Percentiles rank a stretch among this genome's conserved stretches.
Conservation (phyloP, 2,797 vertebrate genomes). For the Mionectes olivaceus region DNA sequence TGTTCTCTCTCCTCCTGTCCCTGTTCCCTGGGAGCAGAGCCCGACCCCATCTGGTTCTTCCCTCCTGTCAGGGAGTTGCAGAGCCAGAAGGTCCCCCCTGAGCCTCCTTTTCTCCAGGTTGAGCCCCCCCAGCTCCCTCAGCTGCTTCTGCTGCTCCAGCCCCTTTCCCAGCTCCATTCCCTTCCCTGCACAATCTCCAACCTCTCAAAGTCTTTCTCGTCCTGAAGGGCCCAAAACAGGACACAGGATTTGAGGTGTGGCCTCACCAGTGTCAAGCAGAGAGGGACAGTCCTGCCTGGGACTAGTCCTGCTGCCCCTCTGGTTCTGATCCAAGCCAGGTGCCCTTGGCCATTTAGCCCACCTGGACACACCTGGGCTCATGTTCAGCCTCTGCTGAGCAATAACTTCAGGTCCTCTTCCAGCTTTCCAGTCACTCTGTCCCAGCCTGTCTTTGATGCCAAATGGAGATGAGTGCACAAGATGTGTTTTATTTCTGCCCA, state of each 20-base stretch:
- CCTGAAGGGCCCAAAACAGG: not conserved
- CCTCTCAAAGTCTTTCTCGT: too few relatives aligned
- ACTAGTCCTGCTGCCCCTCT: not conserved
- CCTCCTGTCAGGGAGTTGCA: not conserved
- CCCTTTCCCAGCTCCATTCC: not conserved
- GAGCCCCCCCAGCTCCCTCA: not conserved
- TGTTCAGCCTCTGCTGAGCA: not conserved
- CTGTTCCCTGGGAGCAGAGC: not conserved
- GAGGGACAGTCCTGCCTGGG: too few relatives aligned
- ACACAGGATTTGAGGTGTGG: not conserved
- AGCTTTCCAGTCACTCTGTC: not conserved
- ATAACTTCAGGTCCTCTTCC: not conserved
- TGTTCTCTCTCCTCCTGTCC: not conserved
- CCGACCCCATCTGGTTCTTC: not conserved
- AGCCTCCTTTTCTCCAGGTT: not conserved
- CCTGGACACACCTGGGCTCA: not conserved
- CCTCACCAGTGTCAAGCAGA: not conserved
- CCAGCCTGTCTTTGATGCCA: not conserved
- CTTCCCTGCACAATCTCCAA: not conserved
- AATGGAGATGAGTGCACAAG: not conserved
- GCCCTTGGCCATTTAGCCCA: not conserved
- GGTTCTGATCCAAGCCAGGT: not conserved
- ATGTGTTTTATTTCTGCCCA: not conserved
- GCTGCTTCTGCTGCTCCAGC: fast-evolving
- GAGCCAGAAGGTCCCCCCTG: not conserved